These are phyloP conservation scores for Morone saxatilis DNA, from an alignment of 2,113 vertebrate species.

Conservation along the genomic window DNA sequence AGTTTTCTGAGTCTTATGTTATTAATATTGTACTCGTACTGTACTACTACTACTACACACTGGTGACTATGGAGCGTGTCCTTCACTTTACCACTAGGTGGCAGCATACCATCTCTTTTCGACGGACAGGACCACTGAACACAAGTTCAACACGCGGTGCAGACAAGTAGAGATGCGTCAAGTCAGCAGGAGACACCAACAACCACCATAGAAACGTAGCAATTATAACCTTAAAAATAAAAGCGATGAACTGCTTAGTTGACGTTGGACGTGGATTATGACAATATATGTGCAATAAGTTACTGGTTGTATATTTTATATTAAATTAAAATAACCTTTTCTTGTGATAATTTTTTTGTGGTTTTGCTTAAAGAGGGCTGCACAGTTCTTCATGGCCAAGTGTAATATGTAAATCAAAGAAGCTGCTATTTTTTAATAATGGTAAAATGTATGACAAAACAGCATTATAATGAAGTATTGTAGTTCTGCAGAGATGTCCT, in stretches of 20 bases:
- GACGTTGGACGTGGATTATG: neutral
- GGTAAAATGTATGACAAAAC: too few relatives aligned
- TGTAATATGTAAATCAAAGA: too few relatives aligned
- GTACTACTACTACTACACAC: neutral
- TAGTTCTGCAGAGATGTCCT: too few relatives aligned
- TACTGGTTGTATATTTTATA: too few relatives aligned
- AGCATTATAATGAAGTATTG: too few relatives aligned
- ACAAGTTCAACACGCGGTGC: conserved; percentile 28
- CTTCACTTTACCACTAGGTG: conserved; percentile 41
- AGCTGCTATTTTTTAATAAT: too few relatives aligned
- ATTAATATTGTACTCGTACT: neutral
- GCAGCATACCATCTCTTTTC: conserved; percentile 25
- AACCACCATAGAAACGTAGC: neutral
- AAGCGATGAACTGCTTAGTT: neutral
- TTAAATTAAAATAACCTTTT: neutral
- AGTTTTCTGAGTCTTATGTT: neutral
- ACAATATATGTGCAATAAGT: neutral
- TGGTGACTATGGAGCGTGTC: neutral
- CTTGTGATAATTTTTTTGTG: neutral
- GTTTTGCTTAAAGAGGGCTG: too few relatives aligned
- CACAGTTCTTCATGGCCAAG: too few relatives aligned
- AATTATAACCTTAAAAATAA: conserved; percentile 21
- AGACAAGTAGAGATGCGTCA: neutral
- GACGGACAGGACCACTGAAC: neutral
- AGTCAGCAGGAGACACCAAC: conserved; percentile 5